Evolutionary conservation across 2,888 invertebrate species (phyloP).

Genomic region (Dermolepida albohirtum): DNA sequence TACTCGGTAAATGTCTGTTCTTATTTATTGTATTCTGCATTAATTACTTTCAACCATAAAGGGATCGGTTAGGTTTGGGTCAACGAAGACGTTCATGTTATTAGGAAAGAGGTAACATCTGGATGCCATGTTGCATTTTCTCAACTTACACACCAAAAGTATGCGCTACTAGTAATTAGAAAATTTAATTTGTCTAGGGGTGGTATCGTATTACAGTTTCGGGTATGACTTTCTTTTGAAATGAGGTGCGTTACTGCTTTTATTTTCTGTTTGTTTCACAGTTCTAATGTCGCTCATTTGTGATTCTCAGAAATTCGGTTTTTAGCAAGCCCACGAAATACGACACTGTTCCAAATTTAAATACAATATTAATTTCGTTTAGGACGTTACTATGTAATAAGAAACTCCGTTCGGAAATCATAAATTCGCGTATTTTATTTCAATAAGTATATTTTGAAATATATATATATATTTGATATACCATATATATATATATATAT

Average conservation of each 20-base stretch:
- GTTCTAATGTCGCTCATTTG: constrained; percentile 18
- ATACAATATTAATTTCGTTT: constrained; percentile 10
- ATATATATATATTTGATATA: too few species aligned
- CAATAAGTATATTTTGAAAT: too few species aligned
- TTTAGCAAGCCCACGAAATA: constrained; percentile 6
- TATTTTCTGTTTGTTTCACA: constrained; percentile 15
- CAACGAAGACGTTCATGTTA: not conserved
- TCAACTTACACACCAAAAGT: constrained; percentile 18
- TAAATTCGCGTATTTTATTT: too few species aligned
- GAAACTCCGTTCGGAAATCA: too few species aligned
- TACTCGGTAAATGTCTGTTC: too few species aligned
- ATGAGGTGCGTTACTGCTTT: constrained; percentile 7
- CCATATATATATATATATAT: too few species aligned
- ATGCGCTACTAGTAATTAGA: constrained; percentile 26
- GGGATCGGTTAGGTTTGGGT: too few species aligned
- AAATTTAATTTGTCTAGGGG: constrained; percentile 28
- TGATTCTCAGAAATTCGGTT: constrained; percentile 17
- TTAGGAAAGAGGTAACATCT: constrained; percentile 25
- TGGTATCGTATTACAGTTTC: constrained; percentile 14
- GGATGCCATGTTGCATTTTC: constrained; percentile 34
- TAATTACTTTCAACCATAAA: too few species aligned
- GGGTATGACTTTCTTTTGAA: constrained; percentile 22
- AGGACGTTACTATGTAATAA: too few species aligned
- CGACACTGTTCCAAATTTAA: constrained; percentile 19
- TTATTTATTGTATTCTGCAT: too few species aligned